Percentiles rank a stretch among this genome's conserved stretches.
These are phyloP conservation scores for Platorchestia sp. DNA, from an alignment of 1,140 invertebrate genomes.

Conservation along the genomic window DNA sequence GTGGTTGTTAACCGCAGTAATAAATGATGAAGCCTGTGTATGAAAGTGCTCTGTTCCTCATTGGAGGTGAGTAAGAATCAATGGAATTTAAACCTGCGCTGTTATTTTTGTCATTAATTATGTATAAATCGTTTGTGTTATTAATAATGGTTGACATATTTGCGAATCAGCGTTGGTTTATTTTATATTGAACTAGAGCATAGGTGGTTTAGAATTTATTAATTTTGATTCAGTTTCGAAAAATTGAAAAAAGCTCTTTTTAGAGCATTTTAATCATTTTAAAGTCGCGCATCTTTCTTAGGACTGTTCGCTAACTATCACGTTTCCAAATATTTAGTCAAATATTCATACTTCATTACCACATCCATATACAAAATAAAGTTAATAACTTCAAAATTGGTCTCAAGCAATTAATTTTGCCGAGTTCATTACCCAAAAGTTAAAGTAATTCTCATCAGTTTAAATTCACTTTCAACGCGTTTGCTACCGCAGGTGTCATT, in stretches of 20 bases:
- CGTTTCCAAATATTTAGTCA: neutral
- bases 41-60: too few relatives aligned
- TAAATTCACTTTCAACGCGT: too few relatives aligned
- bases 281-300: neutral
- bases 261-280: neutral
- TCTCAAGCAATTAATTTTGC: neutral
- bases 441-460: too few relatives aligned
- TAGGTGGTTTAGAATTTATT: neutral
- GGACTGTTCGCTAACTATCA: neutral
- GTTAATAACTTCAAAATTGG: neutral
- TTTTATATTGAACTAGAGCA: neutral
- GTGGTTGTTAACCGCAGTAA: neutral
- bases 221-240: neutral
- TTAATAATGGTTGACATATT: too few relatives aligned
- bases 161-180: neutral
- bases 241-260: neutral
- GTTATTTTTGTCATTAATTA: neutral
- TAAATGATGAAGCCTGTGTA: neutral
- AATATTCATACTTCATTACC: neutral
- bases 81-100: neutral
- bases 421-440: too few relatives aligned
- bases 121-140: too few relatives aligned
- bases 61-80: neutral
- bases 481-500: too few relatives aligned
- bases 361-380: neutral